phyloP scores from a whole-genome alignment of 2,113 vertebrate species.

The Phycodurus eques region DNA sequence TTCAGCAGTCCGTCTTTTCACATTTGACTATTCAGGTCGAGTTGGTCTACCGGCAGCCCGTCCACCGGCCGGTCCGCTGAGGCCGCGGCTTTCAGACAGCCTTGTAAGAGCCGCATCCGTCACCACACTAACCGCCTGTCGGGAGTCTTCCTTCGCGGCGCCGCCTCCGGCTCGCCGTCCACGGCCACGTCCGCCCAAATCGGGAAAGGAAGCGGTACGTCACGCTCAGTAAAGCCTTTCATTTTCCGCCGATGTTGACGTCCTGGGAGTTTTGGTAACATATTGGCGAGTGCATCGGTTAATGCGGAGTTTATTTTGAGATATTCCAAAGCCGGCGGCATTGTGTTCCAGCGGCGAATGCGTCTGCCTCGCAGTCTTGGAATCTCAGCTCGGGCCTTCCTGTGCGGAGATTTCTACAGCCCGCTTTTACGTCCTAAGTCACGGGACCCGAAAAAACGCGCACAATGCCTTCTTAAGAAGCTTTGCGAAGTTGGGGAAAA shows the following conservation, averaged over 20 bases:
- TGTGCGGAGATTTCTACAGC: not conserved
- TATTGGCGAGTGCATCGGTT: not conserved
- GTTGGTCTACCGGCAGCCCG: conserved; percentile 48
- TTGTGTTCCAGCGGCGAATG: not conserved
- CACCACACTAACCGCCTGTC: conserved; percentile 74
- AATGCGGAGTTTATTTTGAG: not conserved
- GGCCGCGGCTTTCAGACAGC: conserved; percentile 54
- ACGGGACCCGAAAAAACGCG: not conserved
- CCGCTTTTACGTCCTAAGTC: not conserved
- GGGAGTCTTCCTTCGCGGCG: conserved; percentile 66
- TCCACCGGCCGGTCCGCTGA: conserved; percentile 58
- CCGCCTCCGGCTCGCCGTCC: conserved; percentile 36
- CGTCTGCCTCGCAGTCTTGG: not conserved
- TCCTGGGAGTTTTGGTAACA: not conserved
- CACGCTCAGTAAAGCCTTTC: not conserved
- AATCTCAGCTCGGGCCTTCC: not conserved
- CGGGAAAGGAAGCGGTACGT: conserved; percentile 61
- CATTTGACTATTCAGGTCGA: conserved; percentile 53
- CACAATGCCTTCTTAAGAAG: not conserved
- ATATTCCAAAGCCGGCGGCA: not conserved
- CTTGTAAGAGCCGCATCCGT: conserved; percentile 67
- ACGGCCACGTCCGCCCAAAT: conserved; percentile 38
- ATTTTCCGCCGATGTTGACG: not conserved
- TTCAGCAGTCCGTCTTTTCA: not conserved
- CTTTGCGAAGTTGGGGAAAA: not conserved